Evolutionary conservation across 2,113 vertebrate genomes (phyloP), one percentile per base, ranked within the genome.

Genomic region (Nymphicus hollandicus): DNA sequence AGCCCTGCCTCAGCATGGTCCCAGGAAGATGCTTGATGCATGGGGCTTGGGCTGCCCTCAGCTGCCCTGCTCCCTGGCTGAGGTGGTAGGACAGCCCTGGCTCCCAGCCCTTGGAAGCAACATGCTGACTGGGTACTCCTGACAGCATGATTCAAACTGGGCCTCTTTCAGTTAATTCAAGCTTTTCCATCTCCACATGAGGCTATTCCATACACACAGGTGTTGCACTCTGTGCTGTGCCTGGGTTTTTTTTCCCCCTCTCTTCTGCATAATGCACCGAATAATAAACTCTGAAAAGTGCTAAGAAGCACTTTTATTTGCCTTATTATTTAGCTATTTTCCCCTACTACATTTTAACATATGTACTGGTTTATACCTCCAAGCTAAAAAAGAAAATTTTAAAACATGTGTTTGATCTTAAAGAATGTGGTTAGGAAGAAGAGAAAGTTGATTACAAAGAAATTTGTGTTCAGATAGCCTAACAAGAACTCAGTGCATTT

Each of bases 151-250:
- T 68, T 39, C 69, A 86, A 92, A 47, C 17, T 60, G 55, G 24
- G 6, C 35, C 91, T 88, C 16, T 95, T 94, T 68, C 85, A 93
- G 83, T 88, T 44, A 96, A 92, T 86, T 76, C 80, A 95, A 49
- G 69, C 28, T 49, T 77, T 89, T 47, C 60, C 9, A 71, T 19
- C 61, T 81, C 70, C 24, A 9, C 47, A 10, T 55, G 49, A 85
- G 20, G 41, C 52, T 12, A 81, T 28, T 83, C 72, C 91, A 66
- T 60, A 84, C 56, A 71, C 60, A 50, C 22, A 50, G 25, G 3
- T 3, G 1, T 52, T 58, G 22, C 85, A 11, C 11, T 10, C 23
- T 78, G n/a, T 14, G 8, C 3, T 44, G 10, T 17, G 20, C 33
- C 55, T 20, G 25, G 19, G 5, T 23, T 2, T 10, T 12, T 12